A percentile compares a stretch with the other conserved stretches of the same genome.
These are phyloP conservation scores for Hippoglossus hippoglossus DNA, from an alignment of 2,797 vertebrate species.

Conservation along the genomic window DNA sequence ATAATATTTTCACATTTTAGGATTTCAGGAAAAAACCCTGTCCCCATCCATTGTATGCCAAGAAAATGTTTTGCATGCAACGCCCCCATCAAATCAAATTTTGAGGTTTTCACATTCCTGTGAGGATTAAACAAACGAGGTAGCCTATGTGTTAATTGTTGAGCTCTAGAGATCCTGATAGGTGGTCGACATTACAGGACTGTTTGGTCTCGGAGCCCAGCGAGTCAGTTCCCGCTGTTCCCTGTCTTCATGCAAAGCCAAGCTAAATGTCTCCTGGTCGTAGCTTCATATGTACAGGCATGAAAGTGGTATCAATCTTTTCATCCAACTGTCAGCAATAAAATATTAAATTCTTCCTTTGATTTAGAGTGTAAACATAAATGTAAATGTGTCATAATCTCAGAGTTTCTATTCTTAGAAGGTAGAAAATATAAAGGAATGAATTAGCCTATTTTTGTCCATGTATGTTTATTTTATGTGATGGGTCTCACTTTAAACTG, in stretches of 20 bases:
- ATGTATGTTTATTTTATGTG: background rate
- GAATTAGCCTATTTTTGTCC: background rate
- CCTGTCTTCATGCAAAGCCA: no score
- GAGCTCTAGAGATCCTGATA: no score
- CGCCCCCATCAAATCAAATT: no score
- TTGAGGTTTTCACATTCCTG: background rate
- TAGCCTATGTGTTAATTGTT: no score
- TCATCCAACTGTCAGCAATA: background rate
- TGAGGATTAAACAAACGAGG: background rate
- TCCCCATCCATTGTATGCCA: background rate
- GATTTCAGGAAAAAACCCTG: no score
- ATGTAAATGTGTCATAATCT: no score
- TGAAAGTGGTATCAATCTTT: background rate
- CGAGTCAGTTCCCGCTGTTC: no score
- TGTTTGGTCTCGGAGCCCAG: no score
- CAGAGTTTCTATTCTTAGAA: background rate
- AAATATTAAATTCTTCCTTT: background rate
- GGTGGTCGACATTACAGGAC: no score
- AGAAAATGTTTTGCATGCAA: background rate
- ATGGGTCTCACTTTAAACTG: background rate
- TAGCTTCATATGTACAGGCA: background rate
- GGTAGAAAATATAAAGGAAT: background rate
- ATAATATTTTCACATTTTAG: background rate
- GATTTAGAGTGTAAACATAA: no score
- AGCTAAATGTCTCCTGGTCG: background rate